Evolutionary conservation across 2,888 invertebrate genomes (phyloP).

Genomic region (Thelaira solivaga): DNA sequence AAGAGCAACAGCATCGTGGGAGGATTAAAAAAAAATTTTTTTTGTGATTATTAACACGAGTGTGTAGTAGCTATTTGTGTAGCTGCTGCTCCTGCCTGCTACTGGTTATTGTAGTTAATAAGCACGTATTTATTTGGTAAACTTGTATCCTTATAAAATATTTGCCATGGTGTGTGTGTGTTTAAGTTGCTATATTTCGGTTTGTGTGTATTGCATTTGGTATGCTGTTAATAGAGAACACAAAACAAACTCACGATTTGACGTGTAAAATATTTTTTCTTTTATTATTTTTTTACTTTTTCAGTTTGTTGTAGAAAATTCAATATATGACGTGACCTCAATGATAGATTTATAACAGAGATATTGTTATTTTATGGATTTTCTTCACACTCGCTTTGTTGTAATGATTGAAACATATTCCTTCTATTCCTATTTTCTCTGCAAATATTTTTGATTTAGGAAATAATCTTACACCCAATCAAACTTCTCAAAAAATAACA

Average conservation of each 20-base stretch:
- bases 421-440: conserved; percentile 1
- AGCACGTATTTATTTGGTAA: conserved; percentile 62
- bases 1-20: too few species aligned
- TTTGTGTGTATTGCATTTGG: background rate
- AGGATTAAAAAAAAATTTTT: conserved; percentile 14
- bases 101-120: conserved; percentile 42
- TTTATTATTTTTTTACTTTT: conserved; percentile 17
- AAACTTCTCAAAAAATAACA: too few species aligned
- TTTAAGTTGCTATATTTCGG: background rate
- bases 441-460: conserved; percentile 1
- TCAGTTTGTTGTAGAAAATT: conserved; percentile 59
- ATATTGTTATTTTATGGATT: conserved; percentile 32
- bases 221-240: conserved; percentile 7
- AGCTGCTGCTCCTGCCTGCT: background rate
- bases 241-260: conserved; percentile 57
- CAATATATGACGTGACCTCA: conserved; percentile 69
- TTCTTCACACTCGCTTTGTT: conserved; percentile 1
- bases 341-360: conserved; percentile 63
- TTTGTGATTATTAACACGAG: background rate
- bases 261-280: conserved; percentile 49
- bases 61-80: background rate
- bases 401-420: conserved; percentile 37
- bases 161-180: background rate
- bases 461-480: background rate
- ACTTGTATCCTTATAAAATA: conserved; percentile 51